Evolutionary conservation across 2,888 invertebrate species (phyloP).

Genomic region (Diachrysia chrysitis): DNA sequence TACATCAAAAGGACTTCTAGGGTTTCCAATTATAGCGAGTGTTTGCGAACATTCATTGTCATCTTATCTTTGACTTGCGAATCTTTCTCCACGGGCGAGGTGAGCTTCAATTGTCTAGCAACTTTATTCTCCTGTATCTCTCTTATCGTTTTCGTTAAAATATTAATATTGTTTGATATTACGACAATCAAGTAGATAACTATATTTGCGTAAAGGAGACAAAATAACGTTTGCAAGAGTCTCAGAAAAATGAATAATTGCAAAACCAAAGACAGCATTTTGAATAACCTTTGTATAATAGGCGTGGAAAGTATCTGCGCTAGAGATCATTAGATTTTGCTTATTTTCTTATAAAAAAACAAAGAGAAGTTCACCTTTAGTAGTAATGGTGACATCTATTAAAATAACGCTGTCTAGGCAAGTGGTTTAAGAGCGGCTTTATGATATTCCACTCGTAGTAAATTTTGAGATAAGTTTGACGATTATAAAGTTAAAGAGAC

Average conservation of each 20-base stretch:
- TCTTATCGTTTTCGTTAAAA: conserved; percentile 35
- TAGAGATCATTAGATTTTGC: background rate
- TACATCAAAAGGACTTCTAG: conserved; percentile 63
- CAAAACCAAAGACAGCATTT: conserved; percentile 40
- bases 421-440: conserved; percentile 15
- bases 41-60: conserved; percentile 66
- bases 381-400: conserved; percentile 25
- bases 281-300: conserved; percentile 8
- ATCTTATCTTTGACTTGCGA: conserved; percentile 63
- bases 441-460: conserved; percentile 23
- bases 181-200: conserved; percentile 39
- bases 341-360: background rate
- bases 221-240: conserved; percentile 35
- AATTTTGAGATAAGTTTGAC: conserved; percentile 24
- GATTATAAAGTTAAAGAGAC: conserved; percentile 9
- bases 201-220: conserved; percentile 42
- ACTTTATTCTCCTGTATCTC: conserved; percentile 49
- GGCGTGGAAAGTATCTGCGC: conserved; percentile 10
- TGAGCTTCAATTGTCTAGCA: conserved; percentile 57
- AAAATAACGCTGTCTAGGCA: conserved; percentile 23
- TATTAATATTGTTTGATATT: conserved; percentile 45
- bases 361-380: conserved; percentile 21
- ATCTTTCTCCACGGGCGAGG: conserved; percentile 56
- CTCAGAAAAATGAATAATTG: conserved; percentile 35
- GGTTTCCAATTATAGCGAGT: conserved; percentile 63